Conservation (phyloP, 1,140 invertebrate species). For the Pygmarrhopalites habei region DNA sequence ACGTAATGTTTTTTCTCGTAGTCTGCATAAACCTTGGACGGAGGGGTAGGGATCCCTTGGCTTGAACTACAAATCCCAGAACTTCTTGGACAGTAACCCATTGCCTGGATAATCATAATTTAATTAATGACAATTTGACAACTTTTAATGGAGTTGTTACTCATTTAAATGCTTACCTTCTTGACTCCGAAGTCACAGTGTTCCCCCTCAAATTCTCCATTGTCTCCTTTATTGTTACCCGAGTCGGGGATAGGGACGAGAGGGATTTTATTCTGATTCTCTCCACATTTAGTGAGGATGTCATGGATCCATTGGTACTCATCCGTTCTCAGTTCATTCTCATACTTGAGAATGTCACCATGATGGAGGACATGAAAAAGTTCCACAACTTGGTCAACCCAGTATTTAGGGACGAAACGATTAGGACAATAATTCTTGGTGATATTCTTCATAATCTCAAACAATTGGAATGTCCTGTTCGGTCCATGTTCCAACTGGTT, state of each 20-base stretch:
- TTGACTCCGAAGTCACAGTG: constrained; percentile 1
- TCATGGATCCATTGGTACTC: constrained; percentile 24
- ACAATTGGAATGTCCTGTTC: constrained; percentile 19
- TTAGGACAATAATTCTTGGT: constrained; percentile 13
- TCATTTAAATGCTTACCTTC: not conserved
- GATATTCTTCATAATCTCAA: constrained; percentile 24
- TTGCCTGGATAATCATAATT: constrained; percentile 8
- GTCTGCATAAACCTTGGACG: not conserved
- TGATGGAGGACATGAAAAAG: constrained; percentile 29
- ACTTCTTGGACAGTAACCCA: constrained; percentile 11
- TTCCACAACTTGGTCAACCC: constrained; percentile 19
- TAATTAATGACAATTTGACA: not conserved
- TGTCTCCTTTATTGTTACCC: not conserved
- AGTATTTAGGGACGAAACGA: constrained; percentile 13
- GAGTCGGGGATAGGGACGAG: not conserved
- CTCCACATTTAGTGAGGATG: constrained; percentile 12
- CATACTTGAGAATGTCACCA: constrained; percentile 29
- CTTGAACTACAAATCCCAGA: not conserved
- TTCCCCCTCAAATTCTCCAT: not conserved
- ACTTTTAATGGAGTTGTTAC: not conserved
- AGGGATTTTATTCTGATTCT: not conserved
- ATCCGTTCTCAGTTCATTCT: constrained; percentile 11
- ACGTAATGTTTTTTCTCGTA: constrained; percentile 20
- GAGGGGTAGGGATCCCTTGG: not conserved
- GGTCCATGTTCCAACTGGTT: constrained; percentile 11